Percentiles rank a stretch among this genome's conserved stretches.
Evolutionary conservation across 1,140 invertebrate species (phyloP).

Genomic region (Propsilocerus akamusi): DNA sequence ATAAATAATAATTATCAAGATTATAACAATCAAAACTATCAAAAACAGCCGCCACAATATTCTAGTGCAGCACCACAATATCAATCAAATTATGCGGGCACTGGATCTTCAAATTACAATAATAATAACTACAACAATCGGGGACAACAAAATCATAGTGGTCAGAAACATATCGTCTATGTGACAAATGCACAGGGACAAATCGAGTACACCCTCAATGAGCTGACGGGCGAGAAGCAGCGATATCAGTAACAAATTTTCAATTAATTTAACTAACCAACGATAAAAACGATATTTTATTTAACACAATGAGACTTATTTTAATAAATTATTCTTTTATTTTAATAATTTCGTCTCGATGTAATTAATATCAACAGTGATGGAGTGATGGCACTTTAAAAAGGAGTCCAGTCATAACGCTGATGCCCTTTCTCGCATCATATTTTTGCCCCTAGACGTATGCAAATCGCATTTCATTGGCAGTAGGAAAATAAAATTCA

Average conservation of each 20-base stretch:
- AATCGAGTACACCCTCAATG: constrained; percentile 19
- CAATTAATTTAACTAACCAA: background rate
- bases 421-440: too few species aligned
- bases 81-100: background rate
- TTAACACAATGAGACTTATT: background rate
- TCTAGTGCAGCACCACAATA: background rate
- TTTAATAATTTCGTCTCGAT: too few species aligned
- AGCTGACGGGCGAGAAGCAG: background rate
- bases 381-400: too few species aligned
- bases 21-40: constrained; percentile 1
- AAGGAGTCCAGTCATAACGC: too few species aligned
- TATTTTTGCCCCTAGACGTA: background rate
- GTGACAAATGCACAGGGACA: constrained; percentile 20
- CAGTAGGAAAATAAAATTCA: too few species aligned
- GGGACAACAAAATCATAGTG: constrained; percentile 11
- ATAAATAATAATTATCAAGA: constrained; percentile 5
- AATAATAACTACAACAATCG: background rate
- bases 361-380: too few species aligned
- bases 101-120: background rate
- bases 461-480: background rate
- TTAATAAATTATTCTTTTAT: background rate
- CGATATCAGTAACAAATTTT: background rate
- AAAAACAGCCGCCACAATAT: background rate
- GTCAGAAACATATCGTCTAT: constrained; percentile 20
- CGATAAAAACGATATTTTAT: background rate